These are phyloP conservation scores for Kradibia gibbosae DNA, from an alignment of 1,140 invertebrate genomes.

Conservation along the genomic window DNA sequence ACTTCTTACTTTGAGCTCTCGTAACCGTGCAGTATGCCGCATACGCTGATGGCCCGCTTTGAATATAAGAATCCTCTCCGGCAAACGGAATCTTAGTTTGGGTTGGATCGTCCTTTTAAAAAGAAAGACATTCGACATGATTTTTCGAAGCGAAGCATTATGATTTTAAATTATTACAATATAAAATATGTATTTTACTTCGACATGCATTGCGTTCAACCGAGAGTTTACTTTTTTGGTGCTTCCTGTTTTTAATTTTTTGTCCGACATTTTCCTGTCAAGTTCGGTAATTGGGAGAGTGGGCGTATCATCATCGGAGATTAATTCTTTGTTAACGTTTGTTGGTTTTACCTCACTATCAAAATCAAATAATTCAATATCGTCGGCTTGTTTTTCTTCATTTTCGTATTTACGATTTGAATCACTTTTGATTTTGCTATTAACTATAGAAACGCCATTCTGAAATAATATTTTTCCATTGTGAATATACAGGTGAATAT, in stretches of 20 bases:
- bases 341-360: neutral
- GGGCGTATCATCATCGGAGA: neutral
- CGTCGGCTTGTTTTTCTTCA: neutral
- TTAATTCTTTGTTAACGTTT: slow-evolving; percentile 14
- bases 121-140: slow-evolving; percentile 25
- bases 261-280: slow-evolving; percentile 1
- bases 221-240: slow-evolving; percentile 2
- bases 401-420: neutral
- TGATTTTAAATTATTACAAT: neutral
- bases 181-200: slow-evolving; percentile 20
- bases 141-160: slow-evolving; percentile 15
- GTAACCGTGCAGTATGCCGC: slow-evolving; percentile 62
- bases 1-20: slow-evolving; percentile 62
- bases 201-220: neutral
- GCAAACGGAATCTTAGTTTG: slow-evolving; percentile 44
- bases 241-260: slow-evolving; percentile 14
- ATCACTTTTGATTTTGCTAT: neutral
- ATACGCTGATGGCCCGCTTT: slow-evolving; percentile 54
- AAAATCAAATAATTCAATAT: slow-evolving; percentile 41
- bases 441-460: slow-evolving; percentile 42
- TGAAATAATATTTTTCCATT: slow-evolving; percentile 35
- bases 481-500: no score
- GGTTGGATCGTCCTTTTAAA: slow-evolving; percentile 53
- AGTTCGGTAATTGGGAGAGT: neutral
- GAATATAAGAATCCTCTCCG: slow-evolving; percentile 41